Evolutionary conservation across 2,113 vertebrate species (phyloP), one percentile per base, ranked within the genome.

Genomic region (Hucho hucho): DNA sequence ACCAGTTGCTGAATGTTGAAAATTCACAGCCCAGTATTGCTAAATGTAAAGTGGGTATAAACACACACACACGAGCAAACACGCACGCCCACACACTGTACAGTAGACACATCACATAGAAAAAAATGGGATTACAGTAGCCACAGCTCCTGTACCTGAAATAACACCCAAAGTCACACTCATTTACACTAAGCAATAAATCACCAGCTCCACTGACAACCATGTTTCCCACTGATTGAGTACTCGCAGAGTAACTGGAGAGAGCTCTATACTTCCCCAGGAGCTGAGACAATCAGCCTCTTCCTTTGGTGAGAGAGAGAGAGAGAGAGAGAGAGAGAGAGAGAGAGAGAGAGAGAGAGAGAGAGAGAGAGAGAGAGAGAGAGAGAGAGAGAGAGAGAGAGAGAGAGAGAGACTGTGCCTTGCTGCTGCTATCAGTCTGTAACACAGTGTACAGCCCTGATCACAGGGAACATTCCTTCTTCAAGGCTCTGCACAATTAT

Each of bases 161-260:
- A 59, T 84, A 83, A 83, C 24, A 81, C 76, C 75, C 70, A 26
- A 13, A 4, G 71, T 79, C 71, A 11, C 63, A 78, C 28, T 87
- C 79, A 80, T 90, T 89, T 83, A 83, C 77, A 84, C 56, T 47
- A 79, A 70, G 73, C 72, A 79, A 88, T 89, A 81, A 87, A 90
- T 86, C 84, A 86, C 66, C 28, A 76, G 77, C 69, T 73, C 79
- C 84, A 79, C 71, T 81, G 85, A 83, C 82, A 83, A 80, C 75
- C 68, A 79, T 81, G 73, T 81, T 85, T 84, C 73, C 66, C 69
- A 77, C 83, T 86, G 84, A 90, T 79, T 81, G 86, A 90, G 76
- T 87, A 75, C 81, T 87, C 87, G 81, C 83, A 71, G 73, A 76
- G 70, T 77, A 83, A 84, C 75, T 79, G 79, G 80, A 83, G 73